Base-by-base conservation (phyloP, 2,888 invertebrate genomes). In the Shargacucullia verbasci region DNA sequence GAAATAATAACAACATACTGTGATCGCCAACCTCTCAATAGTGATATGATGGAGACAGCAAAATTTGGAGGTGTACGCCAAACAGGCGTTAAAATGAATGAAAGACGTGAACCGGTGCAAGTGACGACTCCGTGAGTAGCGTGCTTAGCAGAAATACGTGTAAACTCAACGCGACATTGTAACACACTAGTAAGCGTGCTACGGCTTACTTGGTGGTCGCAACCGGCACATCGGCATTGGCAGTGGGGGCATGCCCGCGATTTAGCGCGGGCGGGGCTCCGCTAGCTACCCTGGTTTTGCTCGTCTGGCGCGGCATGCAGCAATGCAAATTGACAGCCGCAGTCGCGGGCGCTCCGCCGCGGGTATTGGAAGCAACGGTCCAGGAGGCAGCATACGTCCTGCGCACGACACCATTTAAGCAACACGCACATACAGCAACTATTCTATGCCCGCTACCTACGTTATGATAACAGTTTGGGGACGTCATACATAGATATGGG, bases 351-450 rank as follows among this genome's bases (percentile, higher is more conserved):
- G 89, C 95, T 95, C 88, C 97, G 95, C 82, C 97, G 95, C 78
- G 97, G 96, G 92, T 97, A 97, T 94, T 96, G 97, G 96, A 97
- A 97, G 96, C 97, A 98, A 94, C 96, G 96, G 94, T 97, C 97
- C 96, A 97, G 96, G 79, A 97, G 95, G 91, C 97, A 97, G 96
- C 97, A 97, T 88, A 97, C 97, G 94, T 97, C 96, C 96, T 96
- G 94, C 95, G 94, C 88, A 90, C 89, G 88, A 90, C 84, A 91
- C 84, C 80, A 82, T 82, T 90, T 89, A 85, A 85, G 94, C 94
- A 89, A 67, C 34, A 94, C 84, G 79, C 69, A 79, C 83, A 92
- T 89, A 69, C 61, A 71, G 68, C 68, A 69, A 52, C 70, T 58
- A 70, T 70, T 44, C 60, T 70, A 63, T 63, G 60, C 70, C 38